A percentile compares a stretch with the other conserved stretches of the same genome.
Conservation (phyloP, 2,888 invertebrate genomes). For the Drosophila koepferae region DNA sequence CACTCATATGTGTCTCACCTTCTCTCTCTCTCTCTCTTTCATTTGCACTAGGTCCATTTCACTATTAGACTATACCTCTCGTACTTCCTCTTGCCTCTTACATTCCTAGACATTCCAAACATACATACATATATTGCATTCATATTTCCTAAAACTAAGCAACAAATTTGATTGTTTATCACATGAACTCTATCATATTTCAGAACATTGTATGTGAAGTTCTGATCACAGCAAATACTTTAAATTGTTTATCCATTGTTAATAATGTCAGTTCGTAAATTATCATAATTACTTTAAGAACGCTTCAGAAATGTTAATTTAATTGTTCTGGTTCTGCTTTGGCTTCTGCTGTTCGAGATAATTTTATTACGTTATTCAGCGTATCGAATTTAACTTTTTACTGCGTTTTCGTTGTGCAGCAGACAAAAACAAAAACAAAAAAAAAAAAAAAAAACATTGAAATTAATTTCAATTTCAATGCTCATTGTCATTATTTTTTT, state of each 20-base stretch:
- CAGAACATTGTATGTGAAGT: no score
- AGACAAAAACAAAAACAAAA: constrained; percentile 1
- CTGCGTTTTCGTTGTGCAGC: constrained; percentile 14
- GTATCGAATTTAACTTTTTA: constrained; percentile 25
- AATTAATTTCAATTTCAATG: constrained; percentile 39
- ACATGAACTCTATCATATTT: no score
- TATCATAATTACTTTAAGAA: constrained; percentile 9
- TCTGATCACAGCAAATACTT: background rate
- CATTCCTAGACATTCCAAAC: no score
- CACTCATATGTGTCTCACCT: no score
- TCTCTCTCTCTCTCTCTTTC: no score
- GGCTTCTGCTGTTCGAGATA: background rate
- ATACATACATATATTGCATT: no score
- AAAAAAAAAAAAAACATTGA: background rate
- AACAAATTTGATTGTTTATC: no score
- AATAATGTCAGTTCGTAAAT: background rate
- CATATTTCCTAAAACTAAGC: no score
- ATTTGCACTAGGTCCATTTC: no score
- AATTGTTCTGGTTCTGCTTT: background rate
- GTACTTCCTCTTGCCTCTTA: no score
- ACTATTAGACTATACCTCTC: no score
- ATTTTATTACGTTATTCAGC: constrained; percentile 8
- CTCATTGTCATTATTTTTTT: constrained; percentile 17
- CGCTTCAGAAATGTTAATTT: background rate
- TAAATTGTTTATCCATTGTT: background rate